Percentiles rank a stretch among this genome's conserved stretches.
Conservation (phyloP, 2,797 vertebrate genomes). For the Pseudopleuronectes americanus region DNA sequence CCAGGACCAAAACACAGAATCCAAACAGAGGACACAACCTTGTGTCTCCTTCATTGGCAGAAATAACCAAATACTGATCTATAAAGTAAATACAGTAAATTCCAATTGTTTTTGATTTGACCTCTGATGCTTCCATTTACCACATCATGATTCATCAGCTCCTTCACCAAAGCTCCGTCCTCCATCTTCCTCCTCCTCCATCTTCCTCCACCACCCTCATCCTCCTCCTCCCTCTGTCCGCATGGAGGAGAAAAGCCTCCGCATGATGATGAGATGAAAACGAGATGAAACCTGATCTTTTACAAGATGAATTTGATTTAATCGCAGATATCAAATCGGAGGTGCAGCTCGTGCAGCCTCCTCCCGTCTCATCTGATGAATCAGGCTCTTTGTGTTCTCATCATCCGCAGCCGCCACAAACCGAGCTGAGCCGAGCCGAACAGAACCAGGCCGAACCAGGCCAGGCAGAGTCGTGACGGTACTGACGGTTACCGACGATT, state of each 20-base stretch:
- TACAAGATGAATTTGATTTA: neutral
- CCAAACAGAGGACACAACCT: no score
- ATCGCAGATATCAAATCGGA: neutral
- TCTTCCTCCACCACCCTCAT: neutral
- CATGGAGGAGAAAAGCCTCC: conserved; percentile 31
- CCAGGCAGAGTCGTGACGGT: neutral
- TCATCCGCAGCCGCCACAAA: neutral
- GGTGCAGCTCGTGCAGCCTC: conserved; percentile 4
- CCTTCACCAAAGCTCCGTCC: conserved; percentile 18
- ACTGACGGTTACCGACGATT: neutral
- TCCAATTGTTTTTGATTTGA: neutral
- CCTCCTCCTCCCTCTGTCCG: conserved; percentile 25
- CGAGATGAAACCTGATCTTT: neutral
- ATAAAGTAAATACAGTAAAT: no score
- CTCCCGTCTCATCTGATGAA: neutral
- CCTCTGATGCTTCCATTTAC: neutral
- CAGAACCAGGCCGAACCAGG: neutral
- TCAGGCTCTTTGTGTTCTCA: conserved; percentile 6
- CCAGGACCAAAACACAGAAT: no score
- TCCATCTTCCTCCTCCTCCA: conserved; percentile 21
- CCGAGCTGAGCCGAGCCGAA: neutral
- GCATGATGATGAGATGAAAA: neutral
- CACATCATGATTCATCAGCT: conserved; percentile 43
- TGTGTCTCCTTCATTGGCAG: no score
- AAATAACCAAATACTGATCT: no score